Base-by-base conservation (phyloP, 2,888 invertebrate genomes). In the Rugalucina vietnamica region DNA sequence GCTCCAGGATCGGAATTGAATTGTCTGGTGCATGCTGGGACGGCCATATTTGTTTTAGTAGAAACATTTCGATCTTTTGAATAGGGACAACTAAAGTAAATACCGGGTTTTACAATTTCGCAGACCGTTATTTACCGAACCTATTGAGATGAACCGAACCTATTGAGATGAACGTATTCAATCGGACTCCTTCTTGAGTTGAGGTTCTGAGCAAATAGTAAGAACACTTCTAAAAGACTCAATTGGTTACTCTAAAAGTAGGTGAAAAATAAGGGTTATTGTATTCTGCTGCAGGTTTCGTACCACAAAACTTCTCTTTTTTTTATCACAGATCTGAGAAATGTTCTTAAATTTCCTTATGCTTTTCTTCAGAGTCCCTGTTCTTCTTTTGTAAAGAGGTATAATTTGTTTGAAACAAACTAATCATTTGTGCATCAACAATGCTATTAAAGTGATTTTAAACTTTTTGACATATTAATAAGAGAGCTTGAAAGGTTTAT, bases 381-480 rank as follows among this genome's bases (percentile, higher is more conserved):
- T 14, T 10, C 14, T 34, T 65, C 1, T 2, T 5, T 34, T 65
- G 32, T 65, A 5, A 65, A 76, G 57, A 43, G 81, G 70, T 71
- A 73, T 79, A 82, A 82, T 82, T 82, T 75, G 10, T 36, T 54
- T 34, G 34, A 54, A 54, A 60, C 54, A 85, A 79, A 54, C 82
- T 77, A 57, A 72, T 80, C 82, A 79, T 82, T 82, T 82, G 24
- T 73, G 34, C 60, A 37, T 54, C 57, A 65, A 73, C 70, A 74
- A 75, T 50, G 18, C 5, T 74, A 36, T 71, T 76, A 79, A 80
- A 76, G 81, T 71, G 73, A 73, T 79, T 54, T 79, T 74, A 57
- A 37, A 70, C 39, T 79, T 78, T 79, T 80, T 85, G 82, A 82
- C 85, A 85, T 85, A 85, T 85, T 82, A 85, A 85, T 85, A 82